These are phyloP conservation scores for Cotesia chilonis DNA, from an alignment of 1,140 invertebrate genomes.

Conservation along the genomic window DNA sequence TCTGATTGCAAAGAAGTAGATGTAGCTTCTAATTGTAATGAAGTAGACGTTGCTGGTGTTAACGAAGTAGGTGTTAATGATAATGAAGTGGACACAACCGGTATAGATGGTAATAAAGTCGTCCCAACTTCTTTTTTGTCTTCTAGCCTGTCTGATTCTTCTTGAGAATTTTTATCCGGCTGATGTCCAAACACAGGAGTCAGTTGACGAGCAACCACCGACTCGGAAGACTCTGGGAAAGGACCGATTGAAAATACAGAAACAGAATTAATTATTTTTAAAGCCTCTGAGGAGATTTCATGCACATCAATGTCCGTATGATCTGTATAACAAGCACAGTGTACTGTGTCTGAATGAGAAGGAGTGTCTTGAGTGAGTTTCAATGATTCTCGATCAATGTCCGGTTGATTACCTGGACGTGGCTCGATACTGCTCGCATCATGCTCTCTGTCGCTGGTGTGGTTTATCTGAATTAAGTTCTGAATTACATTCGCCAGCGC, in stretches of 20 bases:
- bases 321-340: conserved; percentile 18
- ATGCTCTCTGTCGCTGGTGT: conserved; percentile 42
- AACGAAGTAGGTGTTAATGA: too few species aligned
- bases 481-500: conserved; percentile 60
- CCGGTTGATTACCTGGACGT: not conserved
- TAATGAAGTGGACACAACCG: too few species aligned
- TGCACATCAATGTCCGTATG: conserved; percentile 4
- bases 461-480: conserved; percentile 56
- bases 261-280: conserved; percentile 12
- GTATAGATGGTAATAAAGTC: too few species aligned
- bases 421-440: conserved; percentile 22
- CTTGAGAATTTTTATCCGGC: too few species aligned
- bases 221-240: conserved; percentile 37
- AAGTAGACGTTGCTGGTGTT: too few species aligned
- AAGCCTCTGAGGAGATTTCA: not conserved
- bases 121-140: too few species aligned
- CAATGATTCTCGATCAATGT: not conserved
- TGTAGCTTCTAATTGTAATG: too few species aligned
- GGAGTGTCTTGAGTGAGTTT: conserved; percentile 13
- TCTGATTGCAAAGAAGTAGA: too few species aligned
- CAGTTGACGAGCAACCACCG: not conserved
- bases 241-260: conserved; percentile 61
- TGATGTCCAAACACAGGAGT: too few species aligned
- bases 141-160: too few species aligned
- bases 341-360: not conserved